Evolutionary conservation across 2,888 invertebrate genomes (phyloP).

Genomic region (Cryptosula pallasiana): DNA sequence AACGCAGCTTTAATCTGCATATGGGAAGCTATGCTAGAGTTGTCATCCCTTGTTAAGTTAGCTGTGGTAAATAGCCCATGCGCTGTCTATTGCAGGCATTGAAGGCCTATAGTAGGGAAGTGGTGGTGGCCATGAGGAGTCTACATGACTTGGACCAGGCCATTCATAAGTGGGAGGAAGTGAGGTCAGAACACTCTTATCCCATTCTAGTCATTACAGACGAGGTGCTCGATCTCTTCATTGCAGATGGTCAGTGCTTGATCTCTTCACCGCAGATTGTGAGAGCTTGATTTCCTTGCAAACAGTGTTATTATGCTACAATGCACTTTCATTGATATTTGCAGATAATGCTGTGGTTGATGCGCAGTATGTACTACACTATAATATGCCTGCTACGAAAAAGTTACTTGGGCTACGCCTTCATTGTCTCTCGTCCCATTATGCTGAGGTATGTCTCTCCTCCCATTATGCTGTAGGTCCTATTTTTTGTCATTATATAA

Average conservation of each 20-base stretch:
- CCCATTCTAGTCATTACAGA: constrained; percentile 16
- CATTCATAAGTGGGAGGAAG: background rate
- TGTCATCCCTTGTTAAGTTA: no score
- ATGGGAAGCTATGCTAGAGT: no score
- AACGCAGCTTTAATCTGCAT: no score
- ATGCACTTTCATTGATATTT: background rate
- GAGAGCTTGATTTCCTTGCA: no score
- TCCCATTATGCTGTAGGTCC: no score
- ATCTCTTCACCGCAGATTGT: no score
- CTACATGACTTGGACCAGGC: background rate
- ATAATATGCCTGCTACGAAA: background rate
- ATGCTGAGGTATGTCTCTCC: background rate
- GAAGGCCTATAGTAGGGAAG: constrained; percentile 4
- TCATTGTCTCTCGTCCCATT: constrained; percentile 14
- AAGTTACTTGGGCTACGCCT: background rate
- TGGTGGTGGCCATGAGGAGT: constrained; percentile 1
- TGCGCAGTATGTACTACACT: constrained; percentile 9
- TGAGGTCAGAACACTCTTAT: constrained; percentile 2
- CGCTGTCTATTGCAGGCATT: no score
- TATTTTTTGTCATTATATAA: no score
- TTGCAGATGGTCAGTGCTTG: background rate
- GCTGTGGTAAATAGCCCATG: no score
- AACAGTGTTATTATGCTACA: no score
- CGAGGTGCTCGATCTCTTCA: background rate
- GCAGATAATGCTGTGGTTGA: constrained; percentile 11